phyloP scores from a whole-genome alignment of 2,797 vertebrate genomes.

The Melanotaenia parkinsoni region DNA sequence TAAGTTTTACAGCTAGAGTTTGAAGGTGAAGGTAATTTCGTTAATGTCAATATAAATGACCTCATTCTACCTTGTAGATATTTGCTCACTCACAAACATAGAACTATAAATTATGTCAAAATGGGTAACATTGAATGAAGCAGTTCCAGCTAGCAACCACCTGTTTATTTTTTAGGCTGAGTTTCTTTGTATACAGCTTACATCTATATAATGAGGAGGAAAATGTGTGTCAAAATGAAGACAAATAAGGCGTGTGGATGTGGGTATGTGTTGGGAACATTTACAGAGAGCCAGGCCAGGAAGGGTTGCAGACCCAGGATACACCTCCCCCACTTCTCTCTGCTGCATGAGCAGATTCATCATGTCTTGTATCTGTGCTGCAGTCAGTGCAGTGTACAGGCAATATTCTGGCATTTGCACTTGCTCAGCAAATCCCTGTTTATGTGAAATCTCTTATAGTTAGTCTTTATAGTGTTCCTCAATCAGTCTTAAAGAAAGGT shows the following conservation, averaged over 20 bases:
- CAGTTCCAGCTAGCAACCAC: not conserved
- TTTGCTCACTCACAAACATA: not conserved
- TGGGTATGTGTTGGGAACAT: slow-evolving; percentile 43
- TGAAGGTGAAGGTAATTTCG: no score
- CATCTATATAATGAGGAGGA: slow-evolving; percentile 11
- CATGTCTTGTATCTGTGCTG: slow-evolving; percentile 4
- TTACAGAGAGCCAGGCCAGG: slow-evolving; percentile 47
- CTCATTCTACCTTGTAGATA: not conserved
- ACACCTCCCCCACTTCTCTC: not conserved
- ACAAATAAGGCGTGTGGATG: slow-evolving; percentile 32
- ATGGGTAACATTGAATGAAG: not conserved
- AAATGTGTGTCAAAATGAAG: slow-evolving; percentile 33
- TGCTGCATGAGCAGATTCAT: slow-evolving; percentile 27
- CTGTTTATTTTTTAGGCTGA: not conserved
- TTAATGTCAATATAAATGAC: no score
- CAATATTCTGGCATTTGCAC: slow-evolving; percentile 14
- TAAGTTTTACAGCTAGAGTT: not conserved
- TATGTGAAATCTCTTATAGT: not conserved
- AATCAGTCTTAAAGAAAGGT: not conserved
- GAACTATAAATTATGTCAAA: no score
- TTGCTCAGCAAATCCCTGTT: slow-evolving; percentile 21
- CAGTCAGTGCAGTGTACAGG: not conserved
- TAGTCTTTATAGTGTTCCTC: not conserved
- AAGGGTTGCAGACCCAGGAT: slow-evolving; percentile 43
- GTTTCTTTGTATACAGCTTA: not conserved